Base-by-base conservation (phyloP, 2,888 invertebrate species). In the Drosophila mettleri region DNA sequence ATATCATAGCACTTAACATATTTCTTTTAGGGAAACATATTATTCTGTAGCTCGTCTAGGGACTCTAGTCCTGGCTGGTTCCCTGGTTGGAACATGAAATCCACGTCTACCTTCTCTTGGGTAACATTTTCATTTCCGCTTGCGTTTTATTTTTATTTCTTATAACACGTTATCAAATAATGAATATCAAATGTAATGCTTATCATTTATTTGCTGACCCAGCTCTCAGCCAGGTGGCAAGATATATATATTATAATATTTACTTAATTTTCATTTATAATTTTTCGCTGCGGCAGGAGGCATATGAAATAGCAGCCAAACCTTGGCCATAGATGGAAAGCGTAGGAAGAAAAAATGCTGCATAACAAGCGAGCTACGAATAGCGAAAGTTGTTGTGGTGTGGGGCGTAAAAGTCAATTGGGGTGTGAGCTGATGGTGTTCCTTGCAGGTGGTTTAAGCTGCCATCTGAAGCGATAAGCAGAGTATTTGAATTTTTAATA, bases 101-200 rank as follows among this genome's bases (percentile, higher is more conserved):
- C 36, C 36, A 22, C 39, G 24, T 60, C 45, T 66, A 38, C 54
- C 51, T 46, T 36, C 67, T 71, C 45, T 49, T 36, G 24, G 46
- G 49, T 43, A 64, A 70, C 76, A 76, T 84, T 88, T 81, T 79
- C 85, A 81, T 86, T 87, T 86, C 89, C 87, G 84, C 61, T 69
- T 58, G 80, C 82, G 85, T 85, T 89, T 85, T 87, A 82, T 85
- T 87, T 89, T 89, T 80, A 87, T 87, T 82, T 73, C 89, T 74
- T 87, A 85, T 86, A 81, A 70, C 73, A 67, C 72, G 74, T 84
- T 88, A 86, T 86, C 86, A 86, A 86, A 89, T 86, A 86, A 86
- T 86, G 86, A 86, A 86, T 86, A 86, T 86, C 89, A 86, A 86
- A 89, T 86, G 88, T 87, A 89, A 89, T 86, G 89, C 86, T 86